A percentile compares a stretch with the other conserved stretches of the same genome.
Conservation (phyloP, 2,113 vertebrate genomes). For the Edolisoma coerulescens region DNA sequence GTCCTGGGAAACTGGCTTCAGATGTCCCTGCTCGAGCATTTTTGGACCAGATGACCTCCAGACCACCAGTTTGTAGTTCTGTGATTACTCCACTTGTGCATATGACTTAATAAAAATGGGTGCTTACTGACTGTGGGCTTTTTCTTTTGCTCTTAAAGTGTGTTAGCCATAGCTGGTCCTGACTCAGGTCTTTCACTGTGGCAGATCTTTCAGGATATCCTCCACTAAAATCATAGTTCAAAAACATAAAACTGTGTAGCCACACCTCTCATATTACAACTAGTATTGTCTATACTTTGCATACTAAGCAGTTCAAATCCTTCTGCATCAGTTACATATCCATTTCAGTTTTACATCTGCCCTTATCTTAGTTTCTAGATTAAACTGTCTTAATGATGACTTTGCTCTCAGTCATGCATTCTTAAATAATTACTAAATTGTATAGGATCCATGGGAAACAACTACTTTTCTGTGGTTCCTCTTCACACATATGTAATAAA, state of each 20-base stretch:
- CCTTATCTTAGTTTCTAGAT: background rate
- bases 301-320: background rate
- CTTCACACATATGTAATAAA: background rate
- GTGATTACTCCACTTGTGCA: background rate
- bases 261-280: background rate
- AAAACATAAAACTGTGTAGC: background rate
- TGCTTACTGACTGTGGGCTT: background rate
- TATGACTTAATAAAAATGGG: background rate
- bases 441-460: background rate
- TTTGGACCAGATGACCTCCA: background rate
- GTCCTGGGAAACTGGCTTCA: background rate
- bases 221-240: background rate
- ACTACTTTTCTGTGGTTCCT: background rate
- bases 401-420: background rate
- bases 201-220: background rate
- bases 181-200: background rate
- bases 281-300: background rate
- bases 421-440: background rate
- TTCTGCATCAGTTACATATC: background rate
- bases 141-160: background rate
- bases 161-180: background rate
- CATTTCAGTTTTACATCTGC: background rate
- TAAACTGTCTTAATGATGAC: background rate
- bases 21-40: background rate
- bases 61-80: background rate